Evolutionary conservation across 2,113 vertebrate genomes (phyloP).

Genomic region (Galemys pyrenaicus): DNA sequence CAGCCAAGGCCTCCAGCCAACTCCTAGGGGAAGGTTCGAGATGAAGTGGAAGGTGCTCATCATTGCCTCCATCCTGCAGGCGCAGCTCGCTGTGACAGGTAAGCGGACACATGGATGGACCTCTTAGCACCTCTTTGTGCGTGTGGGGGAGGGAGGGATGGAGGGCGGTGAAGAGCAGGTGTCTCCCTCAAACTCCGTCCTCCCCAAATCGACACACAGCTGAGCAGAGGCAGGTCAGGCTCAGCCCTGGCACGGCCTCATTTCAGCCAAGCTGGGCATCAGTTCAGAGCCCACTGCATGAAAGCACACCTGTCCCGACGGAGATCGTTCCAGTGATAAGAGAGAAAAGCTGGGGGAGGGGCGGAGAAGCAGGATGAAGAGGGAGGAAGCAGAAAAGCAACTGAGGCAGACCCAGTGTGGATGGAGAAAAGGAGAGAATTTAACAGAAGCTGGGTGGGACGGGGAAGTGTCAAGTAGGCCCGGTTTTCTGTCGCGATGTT

Average conservation of each 20-base stretch:
- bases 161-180: neutral
- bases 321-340: rapidly evolving
- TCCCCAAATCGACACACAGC: neutral
- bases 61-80: constrained; percentile 47
- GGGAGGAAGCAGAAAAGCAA: rapidly evolving
- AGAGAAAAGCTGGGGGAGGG: too few relatives aligned
- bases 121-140: neutral
- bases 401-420: neutral
- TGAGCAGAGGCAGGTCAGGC: neutral
- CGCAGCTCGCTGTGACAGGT: constrained; percentile 76
- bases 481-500: rapidly evolving
- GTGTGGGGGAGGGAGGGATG: rapidly evolving
- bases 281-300: neutral
- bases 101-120: neutral
- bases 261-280: neutral
- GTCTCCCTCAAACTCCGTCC: neutral
- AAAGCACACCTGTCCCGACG: rapidly evolving
- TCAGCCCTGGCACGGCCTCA: rapidly evolving
- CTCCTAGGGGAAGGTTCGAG: neutral
- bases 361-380: rapidly evolving
- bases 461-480: neutral
- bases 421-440: neutral
- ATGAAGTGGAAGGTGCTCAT: constrained; percentile 73
- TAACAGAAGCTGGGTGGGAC: neutral
- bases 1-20: neutral